Base-by-base conservation (phyloP, 2,113 vertebrate genomes). In the Colossoma macropomum region DNA sequence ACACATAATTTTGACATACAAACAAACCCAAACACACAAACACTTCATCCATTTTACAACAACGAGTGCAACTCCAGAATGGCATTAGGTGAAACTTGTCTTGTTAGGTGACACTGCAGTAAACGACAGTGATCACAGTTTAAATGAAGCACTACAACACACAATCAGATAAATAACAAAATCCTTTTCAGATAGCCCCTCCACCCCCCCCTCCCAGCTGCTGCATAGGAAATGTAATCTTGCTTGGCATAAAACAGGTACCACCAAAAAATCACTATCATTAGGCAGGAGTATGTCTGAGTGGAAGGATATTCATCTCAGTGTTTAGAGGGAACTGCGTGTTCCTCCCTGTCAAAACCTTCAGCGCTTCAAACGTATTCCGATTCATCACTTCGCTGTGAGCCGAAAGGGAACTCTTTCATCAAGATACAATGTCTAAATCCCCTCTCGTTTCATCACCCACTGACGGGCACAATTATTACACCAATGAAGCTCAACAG, bases 251-350 rank as follows among this genome's bases (percentile, higher is more conserved):
- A 27, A 73, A 66, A 59, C 48, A 21, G 12, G 80, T 71, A 38
- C 38, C 41, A 71, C 75, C 78, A 84, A 72, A 84, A n/a, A 81
- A 84, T 86, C 69, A 84, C 81, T 65, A 77, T 86, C 78, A 84
- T 81, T 74, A 77, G 75, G 71, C 38, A 84, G 73, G 59, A 76
- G 50, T 82, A 73, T 73, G 73, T 82, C 81, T 76, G 65, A 76
- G 50, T 77, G 73, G 32, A 82, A 45, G 50, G n/a, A 30, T 71
- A 62, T 80, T 80, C 66, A 84, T 84, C 69, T 52, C 73, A 23
- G 81, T 75, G 65, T 83, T 52, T 48, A 52, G 41, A 50, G 75
- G 71, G 72, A 75, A 78, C 73, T 50, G 52, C 41, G 54, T 50
- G 34, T 83, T 75, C 27, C 80, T 45, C 63, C 62, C 72, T 75